These are phyloP conservation scores for Astyanax mexicanus DNA, from an alignment of 2,797 vertebrate genomes.

Conservation along the genomic window DNA sequence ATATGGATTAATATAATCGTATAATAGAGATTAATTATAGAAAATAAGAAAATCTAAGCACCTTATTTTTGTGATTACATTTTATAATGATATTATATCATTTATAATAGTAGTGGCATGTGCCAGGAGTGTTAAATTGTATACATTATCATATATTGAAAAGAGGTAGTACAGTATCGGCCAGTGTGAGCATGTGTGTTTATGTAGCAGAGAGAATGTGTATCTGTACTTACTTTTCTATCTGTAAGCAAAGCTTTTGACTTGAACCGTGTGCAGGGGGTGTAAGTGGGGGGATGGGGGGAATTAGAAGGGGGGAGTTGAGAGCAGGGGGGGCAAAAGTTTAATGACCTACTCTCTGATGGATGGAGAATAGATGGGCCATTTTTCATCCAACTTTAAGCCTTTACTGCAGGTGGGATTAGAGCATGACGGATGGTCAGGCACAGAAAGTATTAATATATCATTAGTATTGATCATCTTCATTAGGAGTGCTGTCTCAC, in stretches of 20 bases:
- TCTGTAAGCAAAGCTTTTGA: slow-evolving; percentile 32
- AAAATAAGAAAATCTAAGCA: no score
- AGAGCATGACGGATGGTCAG: slow-evolving; percentile 78
- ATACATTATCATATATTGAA: no score
- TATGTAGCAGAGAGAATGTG: neutral
- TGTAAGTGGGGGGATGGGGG: slow-evolving; percentile 31
- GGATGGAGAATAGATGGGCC: slow-evolving; percentile 69
- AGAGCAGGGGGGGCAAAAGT: slow-evolving; percentile 30
- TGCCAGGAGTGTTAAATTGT: no score
- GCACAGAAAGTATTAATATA: slow-evolving; percentile 91
- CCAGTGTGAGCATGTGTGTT: neutral
- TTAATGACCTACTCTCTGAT: slow-evolving; percentile 69
- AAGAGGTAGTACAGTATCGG: no score
- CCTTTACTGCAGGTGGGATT: slow-evolving; percentile 66
- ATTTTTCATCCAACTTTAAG: slow-evolving; percentile 59
- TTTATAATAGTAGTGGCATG: no score
- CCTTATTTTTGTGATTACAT: no score
- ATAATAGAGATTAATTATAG: no score
- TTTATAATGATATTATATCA: no score
- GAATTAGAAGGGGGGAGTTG: neutral
- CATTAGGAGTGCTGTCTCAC: slow-evolving; percentile 73
- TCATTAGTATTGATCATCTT: slow-evolving; percentile 92
- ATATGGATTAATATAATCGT: no score
- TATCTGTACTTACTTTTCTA: neutral
- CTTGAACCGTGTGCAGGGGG: slow-evolving; percentile 30